phyloP scores from a whole-genome alignment of 1,140 invertebrate genomes.

The Drosophila takahashii region DNA sequence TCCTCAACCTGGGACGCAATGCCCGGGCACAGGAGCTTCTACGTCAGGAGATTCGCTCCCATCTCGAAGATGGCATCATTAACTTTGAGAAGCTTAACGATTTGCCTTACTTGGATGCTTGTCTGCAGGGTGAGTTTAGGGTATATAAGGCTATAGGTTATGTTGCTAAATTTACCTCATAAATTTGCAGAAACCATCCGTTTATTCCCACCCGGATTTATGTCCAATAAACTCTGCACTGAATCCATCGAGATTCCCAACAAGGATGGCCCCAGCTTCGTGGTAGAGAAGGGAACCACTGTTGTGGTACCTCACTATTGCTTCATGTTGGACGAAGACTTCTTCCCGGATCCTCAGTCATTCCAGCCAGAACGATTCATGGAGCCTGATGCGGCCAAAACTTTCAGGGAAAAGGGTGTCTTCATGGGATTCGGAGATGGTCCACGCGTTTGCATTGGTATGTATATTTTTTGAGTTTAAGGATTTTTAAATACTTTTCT shows the following conservation, averaged over 20 bases:
- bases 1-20: constrained; percentile 60
- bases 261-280: constrained; percentile 50
- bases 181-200: constrained; percentile 56
- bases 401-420: constrained; percentile 54
- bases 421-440: constrained; percentile 71
- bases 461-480: neutral
- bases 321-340: constrained; percentile 87
- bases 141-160: rapidly evolving
- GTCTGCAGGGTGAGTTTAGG: constrained; percentile 56
- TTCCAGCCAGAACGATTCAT: constrained; percentile 90
- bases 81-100: constrained; percentile 65
- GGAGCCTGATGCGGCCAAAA: constrained; percentile 61
- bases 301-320: constrained; percentile 86
- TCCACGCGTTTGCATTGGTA: constrained; percentile 70
- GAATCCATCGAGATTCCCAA: constrained; percentile 62
- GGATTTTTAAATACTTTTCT: no score
- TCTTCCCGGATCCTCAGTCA: constrained; percentile 88
- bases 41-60: constrained; percentile 74
- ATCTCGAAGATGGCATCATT: constrained; percentile 44
- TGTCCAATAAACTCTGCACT: constrained; percentile 62
- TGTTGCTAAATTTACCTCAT: neutral
- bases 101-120: constrained; percentile 71
- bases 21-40: constrained; percentile 46
- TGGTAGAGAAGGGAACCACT: constrained; percentile 84
- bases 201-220: constrained; percentile 39